Conservation (phyloP, 2,113 vertebrate genomes). For the Notarius quadriscutis region DNA sequence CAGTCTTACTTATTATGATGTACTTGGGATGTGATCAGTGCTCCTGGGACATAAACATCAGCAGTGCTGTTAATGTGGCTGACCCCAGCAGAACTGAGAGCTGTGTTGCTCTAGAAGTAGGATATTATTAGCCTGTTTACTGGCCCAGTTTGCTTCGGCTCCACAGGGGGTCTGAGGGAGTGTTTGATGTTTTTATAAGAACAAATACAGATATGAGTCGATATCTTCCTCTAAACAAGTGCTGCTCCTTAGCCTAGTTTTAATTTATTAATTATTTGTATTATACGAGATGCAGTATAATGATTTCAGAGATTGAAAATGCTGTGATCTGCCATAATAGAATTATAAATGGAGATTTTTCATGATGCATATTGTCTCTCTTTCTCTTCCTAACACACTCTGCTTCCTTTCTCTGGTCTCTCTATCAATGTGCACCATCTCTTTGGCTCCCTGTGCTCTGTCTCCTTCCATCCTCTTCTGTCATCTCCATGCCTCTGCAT, state of each 20-base stretch:
- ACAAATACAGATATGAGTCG: neutral
- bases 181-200: constrained; percentile 17
- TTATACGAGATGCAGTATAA: neutral
- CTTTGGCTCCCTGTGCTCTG: too few relatives aligned
- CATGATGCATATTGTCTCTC: neutral
- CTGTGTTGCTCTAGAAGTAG: neutral
- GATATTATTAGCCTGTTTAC: constrained; percentile 42
- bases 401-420: neutral
- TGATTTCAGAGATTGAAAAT: neutral
- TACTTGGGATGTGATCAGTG: neutral
- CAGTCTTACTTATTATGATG: neutral
- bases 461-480: too few relatives aligned
- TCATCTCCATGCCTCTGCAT: neutral
- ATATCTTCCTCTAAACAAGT: constrained; percentile 1
- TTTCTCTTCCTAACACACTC: neutral
- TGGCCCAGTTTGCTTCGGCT: constrained; percentile 32
- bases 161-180: neutral
- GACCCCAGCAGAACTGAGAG: neutral
- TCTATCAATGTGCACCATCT: neutral
- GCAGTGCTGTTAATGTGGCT: neutral
- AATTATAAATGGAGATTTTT: neutral
- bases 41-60: neutral
- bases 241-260: neutral
- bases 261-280: neutral
- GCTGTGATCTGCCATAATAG: neutral